Evolutionary conservation across 2,113 vertebrate genomes (phyloP).

Genomic region (Mugil cephalus): DNA sequence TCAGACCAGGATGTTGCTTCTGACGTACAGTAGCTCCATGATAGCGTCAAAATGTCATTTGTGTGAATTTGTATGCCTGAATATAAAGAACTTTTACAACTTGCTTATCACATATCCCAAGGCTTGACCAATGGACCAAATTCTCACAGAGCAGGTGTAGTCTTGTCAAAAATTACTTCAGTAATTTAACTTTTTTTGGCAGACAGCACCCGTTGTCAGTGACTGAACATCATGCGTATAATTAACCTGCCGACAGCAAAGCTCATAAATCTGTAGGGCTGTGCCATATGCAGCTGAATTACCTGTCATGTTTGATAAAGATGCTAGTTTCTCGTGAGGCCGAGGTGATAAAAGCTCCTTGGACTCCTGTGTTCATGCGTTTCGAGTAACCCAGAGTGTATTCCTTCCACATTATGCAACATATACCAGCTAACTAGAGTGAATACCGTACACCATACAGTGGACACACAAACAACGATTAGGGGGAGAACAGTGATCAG

Average conservation of each 20-base stretch:
- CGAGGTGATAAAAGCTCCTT: conserved; percentile 10
- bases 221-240: conserved; percentile 27
- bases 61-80: not conserved
- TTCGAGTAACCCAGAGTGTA: not conserved
- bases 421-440: not conserved
- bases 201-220: conserved; percentile 20
- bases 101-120: not conserved
- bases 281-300: conserved; percentile 52
- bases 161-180: not conserved
- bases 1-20: too few relatives aligned
- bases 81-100: not conserved
- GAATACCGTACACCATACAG: not conserved
- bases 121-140: not conserved
- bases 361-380: not conserved
- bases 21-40: too few relatives aligned
- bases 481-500: conserved; percentile 30
- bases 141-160: conserved; percentile 8
- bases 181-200: not conserved
- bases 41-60: not conserved
- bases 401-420: not conserved
- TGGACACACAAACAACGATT: conserved; percentile 40
- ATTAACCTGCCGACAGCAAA: conserved; percentile 3
- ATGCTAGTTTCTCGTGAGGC: conserved; percentile 12
- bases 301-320: conserved; percentile 8
- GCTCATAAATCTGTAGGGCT: conserved; percentile 1